Base-by-base conservation (phyloP, 2,113 vertebrate genomes). In the Caretta caretta region DNA sequence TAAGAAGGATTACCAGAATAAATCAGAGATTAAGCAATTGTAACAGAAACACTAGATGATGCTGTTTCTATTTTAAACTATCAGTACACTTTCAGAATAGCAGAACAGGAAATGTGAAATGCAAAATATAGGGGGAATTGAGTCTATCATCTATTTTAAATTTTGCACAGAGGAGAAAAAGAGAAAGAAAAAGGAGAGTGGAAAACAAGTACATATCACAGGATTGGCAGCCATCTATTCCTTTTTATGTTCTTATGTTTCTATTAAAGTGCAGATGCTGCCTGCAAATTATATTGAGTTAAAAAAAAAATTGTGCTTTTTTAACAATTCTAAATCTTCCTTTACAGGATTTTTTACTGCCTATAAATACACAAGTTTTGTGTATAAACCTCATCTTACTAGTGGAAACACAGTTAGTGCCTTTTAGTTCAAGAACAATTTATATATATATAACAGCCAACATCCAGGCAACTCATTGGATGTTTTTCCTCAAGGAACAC, bases 261-360 rank as follows among this genome's bases (percentile, higher is more conserved):
- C 93, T 87, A 24, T 92, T 96, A 93, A 97, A 94, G 93, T 54
- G 72, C 38, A 83, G 25, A 87, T 38, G 13, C 31, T 88, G 8
- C 38, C 35, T 86, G 22, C 14, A 90, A 96, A 94, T 48, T 57
- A 87, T 35, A 59, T 94, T 54, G 53, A 87, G 8, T 24, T 84
- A 69, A 83, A 87, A 87, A n/a, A n/a, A 93, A 86, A 72, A 90
- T 38, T 56, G 31, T 9, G 54, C 14, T 19, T 51, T 79, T 88
- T 87, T 25, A 53, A 5, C 2, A 87, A 17, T 0, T 42, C 25
- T 35, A 27, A 22, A 4, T 1, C 14, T 0, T 81, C 86, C 76
- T 90, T 80, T 4, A 79, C 1, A 57, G 11, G 84, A 65, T 93
- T 91, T 83, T 86, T 90, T 25, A 76, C 38, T 76, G 38, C 72